phyloP scores from a whole-genome alignment of 2,797 vertebrate species.

The Aldrovandia affinis region DNA sequence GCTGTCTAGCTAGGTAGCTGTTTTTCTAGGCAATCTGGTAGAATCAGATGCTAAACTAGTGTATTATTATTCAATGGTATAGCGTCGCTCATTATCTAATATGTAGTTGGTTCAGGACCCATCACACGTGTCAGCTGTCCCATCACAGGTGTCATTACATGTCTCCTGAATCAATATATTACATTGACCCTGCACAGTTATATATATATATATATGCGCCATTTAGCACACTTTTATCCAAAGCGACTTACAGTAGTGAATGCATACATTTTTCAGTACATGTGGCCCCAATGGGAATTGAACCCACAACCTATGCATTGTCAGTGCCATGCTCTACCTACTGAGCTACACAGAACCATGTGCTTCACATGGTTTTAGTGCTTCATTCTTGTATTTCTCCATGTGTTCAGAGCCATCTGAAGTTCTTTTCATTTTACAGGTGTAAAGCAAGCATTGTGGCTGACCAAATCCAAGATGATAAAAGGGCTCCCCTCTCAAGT shows the following conservation, averaged over 20 bases:
- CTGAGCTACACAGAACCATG: too few species aligned
- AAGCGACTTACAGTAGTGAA: too few species aligned
- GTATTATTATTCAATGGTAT: not conserved
- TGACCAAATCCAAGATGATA: conserved; percentile 85
- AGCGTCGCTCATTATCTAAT: not conserved
- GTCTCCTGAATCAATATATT: not conserved
- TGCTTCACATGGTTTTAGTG: not conserved
- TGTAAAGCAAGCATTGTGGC: conserved; percentile 88
- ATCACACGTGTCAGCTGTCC: not conserved
- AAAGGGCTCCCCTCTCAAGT: conserved; percentile 80
- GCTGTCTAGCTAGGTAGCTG: not conserved
- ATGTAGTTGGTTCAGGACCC: not conserved
- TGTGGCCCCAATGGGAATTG: too few species aligned
- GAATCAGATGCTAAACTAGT: too few species aligned
- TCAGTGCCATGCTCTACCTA: too few species aligned
- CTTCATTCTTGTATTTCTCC: not conserved
- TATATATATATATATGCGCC: too few species aligned
- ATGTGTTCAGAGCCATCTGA: not conserved
- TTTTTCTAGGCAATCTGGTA: not conserved
- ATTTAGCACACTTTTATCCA: too few species aligned
- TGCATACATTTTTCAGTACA: too few species aligned
- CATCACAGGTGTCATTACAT: not conserved
- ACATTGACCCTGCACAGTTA: too few species aligned
- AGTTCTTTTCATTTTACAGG: conserved; percentile 64
- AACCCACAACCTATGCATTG: too few species aligned